Evolutionary conservation across 2,888 invertebrate species (phyloP), one percentile per base, ranked within the genome.

Genomic region (Copidosoma aretas): DNA sequence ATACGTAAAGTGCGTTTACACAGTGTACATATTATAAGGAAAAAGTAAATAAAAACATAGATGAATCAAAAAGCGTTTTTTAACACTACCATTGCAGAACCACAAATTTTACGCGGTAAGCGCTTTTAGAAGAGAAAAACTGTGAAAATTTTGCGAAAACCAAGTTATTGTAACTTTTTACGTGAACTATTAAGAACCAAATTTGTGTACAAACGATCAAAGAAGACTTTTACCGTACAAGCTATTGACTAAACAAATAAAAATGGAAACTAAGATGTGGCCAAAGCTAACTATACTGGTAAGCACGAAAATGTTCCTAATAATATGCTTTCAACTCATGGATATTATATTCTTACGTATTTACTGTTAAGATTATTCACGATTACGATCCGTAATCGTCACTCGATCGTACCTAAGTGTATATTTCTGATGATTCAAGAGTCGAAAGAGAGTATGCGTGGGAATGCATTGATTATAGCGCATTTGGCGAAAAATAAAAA

Each of bases 251-350:
- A 3, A 46, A 46, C 3, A 12, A 46, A 46, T 8, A 46, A 17
- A 14, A 25, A 56, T n/a, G n/a, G n/a, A 49, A 58, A 59, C 39
- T 39, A 56, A 25, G 41, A 68, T 56, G 68, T 71, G 65, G 71
- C 71, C 71, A 71, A 71, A 71, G 56, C 56, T 53, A 71, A 63
- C 32, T 67, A 51, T 67, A 62, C 51, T 67, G n/a, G 61, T 59
- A 64, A 68, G 51, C 62, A 68, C 63, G 67, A 59, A 32, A 64
- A 73, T 68, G 71, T 73, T 71, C 71, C 73, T 73, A 71, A 54
- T 65, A 54, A 64, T 71, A 69, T 65, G 67, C 71, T 73, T 73
- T 70, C 60, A 66, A 71, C 67, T 53, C 60, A 66, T 68, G 46
- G 53, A 68, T 68, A 71, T 66, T 70, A 68, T 68, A 71, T 66